These are phyloP conservation scores for Ptyas mucosa DNA, from an alignment of 2,113 vertebrate genomes.

Conservation along the genomic window DNA sequence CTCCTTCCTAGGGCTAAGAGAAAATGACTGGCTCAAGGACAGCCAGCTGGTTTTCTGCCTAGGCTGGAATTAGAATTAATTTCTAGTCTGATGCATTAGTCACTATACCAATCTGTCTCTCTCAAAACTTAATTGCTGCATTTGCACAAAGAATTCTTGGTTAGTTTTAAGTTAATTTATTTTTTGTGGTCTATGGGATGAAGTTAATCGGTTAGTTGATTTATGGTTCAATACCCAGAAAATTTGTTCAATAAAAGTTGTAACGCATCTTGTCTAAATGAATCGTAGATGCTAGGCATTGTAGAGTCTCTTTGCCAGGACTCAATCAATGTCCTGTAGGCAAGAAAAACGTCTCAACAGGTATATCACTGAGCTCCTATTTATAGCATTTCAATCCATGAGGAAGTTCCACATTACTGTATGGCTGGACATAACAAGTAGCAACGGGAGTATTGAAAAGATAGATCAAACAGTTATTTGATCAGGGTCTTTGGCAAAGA, in stretches of 20 bases:
- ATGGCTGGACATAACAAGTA: neutral
- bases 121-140: neutral
- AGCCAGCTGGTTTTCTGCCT: neutral
- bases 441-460: neutral
- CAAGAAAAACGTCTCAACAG: neutral
- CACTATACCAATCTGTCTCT: neutral
- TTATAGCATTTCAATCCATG: neutral
- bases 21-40: neutral
- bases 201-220: neutral
- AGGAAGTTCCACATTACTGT: neutral
- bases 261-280: neutral
- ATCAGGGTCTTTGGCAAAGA: neutral
- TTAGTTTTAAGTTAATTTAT: neutral
- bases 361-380: neutral
- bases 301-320: neutral
- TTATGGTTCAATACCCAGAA: neutral
- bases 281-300: neutral
- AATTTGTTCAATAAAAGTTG: neutral
- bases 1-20: neutral
- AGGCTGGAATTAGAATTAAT: neutral
- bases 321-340: neutral
- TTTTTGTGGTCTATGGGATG: neutral
- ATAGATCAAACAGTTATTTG: neutral
- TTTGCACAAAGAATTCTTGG: neutral
- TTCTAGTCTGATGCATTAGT: neutral